A percentile compares a stretch with the other conserved stretches of the same genome.
Conservation (phyloP, 92 coral and sea anemone genomes). For the Zoanthus solanderi region DNA sequence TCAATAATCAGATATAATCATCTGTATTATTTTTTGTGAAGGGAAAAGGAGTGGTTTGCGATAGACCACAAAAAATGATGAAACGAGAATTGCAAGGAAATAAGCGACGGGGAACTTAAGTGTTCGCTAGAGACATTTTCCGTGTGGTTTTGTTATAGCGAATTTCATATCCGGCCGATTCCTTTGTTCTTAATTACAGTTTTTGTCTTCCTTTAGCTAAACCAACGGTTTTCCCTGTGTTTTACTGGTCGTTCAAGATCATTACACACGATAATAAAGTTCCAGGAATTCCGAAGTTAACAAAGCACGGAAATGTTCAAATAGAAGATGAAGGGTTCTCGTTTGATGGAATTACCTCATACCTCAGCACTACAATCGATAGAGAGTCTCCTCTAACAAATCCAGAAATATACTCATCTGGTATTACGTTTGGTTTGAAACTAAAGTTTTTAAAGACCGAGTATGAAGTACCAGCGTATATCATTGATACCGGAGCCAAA, state of each 20-base stretch:
- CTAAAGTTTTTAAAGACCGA: conserved; percentile 75
- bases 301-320: conserved; percentile 77
- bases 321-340: conserved; percentile 82
- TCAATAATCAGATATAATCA: too few relatives aligned
- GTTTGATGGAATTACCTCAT: conserved; percentile 87
- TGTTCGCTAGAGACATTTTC: too few relatives aligned
- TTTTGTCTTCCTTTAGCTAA: conserved; percentile 54
- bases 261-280: conserved; percentile 73
- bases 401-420: conserved; percentile 78
- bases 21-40: too few relatives aligned
- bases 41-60: too few relatives aligned
- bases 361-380: conserved; percentile 73
- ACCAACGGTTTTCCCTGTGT: conserved; percentile 78
- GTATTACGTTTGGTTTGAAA: conserved; percentile 85
- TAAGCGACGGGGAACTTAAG: too few relatives aligned
- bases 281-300: conserved; percentile 75
- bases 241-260: conserved; percentile 86
- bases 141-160: too few relatives aligned
- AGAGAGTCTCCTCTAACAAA: conserved; percentile 68
- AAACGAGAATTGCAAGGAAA: too few relatives aligned
- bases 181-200: background rate
- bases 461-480: conserved; percentile 74
- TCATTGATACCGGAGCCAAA: conserved; percentile 90
- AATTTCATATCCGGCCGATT: background rate
- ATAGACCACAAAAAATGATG: too few relatives aligned